Base-by-base conservation (phyloP, 2,888 invertebrate species). In the Melieria crassipennis region DNA sequence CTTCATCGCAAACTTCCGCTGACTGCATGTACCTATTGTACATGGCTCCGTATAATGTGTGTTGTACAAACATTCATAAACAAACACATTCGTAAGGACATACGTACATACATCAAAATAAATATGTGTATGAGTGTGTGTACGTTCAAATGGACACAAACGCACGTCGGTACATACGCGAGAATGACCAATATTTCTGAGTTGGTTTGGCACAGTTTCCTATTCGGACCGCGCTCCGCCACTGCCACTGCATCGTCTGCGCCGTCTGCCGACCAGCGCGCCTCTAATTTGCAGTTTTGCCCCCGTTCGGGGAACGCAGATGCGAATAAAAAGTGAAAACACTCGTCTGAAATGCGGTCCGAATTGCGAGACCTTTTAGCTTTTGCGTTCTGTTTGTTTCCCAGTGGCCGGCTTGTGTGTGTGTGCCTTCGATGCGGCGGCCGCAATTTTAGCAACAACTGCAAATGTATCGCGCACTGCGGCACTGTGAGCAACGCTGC, bases 131-230 rank as follows among this genome's bases (percentile, higher is more conserved):
- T 42, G 58, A 10, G 16, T 58, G 58, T 58, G 58, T 58, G 16
- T 58, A 3, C 6, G 16, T 7, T 7, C 58, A 5, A 16, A 58
- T 58, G 10, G n/a, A 16, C 30, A 13, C 42, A 42, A 10, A 10
- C 13, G 10, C 42, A 11, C 30, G 42, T 16, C 10, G 6, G 61
- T n/a, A n/a, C 11, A 61, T 42, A 16, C 45, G 45, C 30, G 30
- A 30, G 30, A 30, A 30, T 61, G 61, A 61, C 61, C 61, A 61
- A 61, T 13, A 61, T 61, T 61, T 61, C 9, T 45, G 45, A 43
- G 43, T 43, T 46, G 45, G 45, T 43, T 61, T 61, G 61, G 61
- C 61, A 61, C 61, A 61, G 61, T 61, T 61, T 61, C 61, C 11
- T 5, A 45, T 61, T 52, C 13, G 11, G 13, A 52, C 52, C 4